Conservation (phyloP, 1,140 invertebrate species). For the Bradynema listronoti region DNA sequence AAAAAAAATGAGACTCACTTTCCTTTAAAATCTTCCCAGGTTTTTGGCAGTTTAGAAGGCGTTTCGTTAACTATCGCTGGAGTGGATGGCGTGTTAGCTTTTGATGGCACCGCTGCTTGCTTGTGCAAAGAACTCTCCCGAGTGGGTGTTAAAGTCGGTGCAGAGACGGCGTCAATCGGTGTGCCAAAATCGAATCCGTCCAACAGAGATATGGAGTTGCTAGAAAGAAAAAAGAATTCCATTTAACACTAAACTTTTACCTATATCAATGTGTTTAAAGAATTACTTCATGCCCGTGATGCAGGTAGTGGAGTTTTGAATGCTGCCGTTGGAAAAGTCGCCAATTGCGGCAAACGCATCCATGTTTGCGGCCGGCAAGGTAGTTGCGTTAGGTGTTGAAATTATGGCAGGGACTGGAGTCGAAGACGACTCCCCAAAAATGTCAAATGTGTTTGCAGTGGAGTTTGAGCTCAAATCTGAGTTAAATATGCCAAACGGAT, state of each 20-base stretch:
- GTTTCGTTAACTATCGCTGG: neutral
- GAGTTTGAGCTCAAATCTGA: no score
- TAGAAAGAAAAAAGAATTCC: neutral
- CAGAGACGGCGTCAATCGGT: neutral
- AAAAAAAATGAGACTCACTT: constrained; percentile 13
- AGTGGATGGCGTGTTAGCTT: neutral
- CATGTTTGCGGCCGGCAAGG: no score
- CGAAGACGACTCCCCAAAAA: no score
- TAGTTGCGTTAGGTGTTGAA: no score
- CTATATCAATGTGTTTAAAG: no score
- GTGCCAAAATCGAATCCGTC: neutral
- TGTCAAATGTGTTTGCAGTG: no score
- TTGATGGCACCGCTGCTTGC: neutral
- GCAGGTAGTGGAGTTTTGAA: no score
- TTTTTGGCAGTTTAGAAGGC: constrained; percentile 7
- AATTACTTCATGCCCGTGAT: no score
- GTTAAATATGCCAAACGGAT: no score
- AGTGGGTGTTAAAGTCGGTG: neutral
- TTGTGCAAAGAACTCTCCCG: neutral
- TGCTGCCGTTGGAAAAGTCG: no score
- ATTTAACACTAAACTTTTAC: neutral
- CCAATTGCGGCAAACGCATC: no score
- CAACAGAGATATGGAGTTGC: neutral
- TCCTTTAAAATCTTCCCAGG: constrained; percentile 26
- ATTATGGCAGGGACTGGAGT: no score